Conservation (phyloP, 2,797 vertebrate genomes). For the Dendrocincla tyrannina region DNA sequence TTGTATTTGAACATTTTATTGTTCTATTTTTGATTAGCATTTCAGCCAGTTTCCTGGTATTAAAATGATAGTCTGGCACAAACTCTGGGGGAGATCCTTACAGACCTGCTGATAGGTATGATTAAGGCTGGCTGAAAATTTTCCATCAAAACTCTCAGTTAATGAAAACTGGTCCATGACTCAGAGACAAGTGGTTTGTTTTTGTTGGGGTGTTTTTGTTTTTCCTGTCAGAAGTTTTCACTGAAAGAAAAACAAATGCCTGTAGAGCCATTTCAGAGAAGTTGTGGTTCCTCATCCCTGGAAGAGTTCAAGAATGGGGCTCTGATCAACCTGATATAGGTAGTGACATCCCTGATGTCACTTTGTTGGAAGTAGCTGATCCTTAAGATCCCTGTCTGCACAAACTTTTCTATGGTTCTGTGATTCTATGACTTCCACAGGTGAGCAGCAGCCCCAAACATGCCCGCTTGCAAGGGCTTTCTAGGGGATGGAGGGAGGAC, state of each 20-base stretch:
- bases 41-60: constrained; percentile 46
- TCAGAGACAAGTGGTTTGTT: background rate
- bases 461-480: background rate
- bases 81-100: constrained; percentile 23
- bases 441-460: background rate
- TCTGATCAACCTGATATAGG: background rate
- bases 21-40: constrained; percentile 52
- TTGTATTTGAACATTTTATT: constrained; percentile 29
- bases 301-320: background rate
- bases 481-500: background rate
- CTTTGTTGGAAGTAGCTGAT: background rate
- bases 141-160: constrained; percentile 38
- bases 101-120: constrained; percentile 45
- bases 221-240: background rate
- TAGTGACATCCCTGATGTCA: background rate
- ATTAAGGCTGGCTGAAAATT: constrained; percentile 48
- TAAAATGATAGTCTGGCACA: constrained; percentile 36
- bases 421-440: background rate
- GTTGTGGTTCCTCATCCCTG: background rate
- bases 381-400: background rate
- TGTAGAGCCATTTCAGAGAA: background rate
- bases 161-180: constrained; percentile 25
- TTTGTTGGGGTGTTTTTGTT: background rate
- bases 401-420: background rate
- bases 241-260: background rate